phyloP scores from a whole-genome alignment of 2,797 vertebrate species.

The Picus viridis region DNA sequence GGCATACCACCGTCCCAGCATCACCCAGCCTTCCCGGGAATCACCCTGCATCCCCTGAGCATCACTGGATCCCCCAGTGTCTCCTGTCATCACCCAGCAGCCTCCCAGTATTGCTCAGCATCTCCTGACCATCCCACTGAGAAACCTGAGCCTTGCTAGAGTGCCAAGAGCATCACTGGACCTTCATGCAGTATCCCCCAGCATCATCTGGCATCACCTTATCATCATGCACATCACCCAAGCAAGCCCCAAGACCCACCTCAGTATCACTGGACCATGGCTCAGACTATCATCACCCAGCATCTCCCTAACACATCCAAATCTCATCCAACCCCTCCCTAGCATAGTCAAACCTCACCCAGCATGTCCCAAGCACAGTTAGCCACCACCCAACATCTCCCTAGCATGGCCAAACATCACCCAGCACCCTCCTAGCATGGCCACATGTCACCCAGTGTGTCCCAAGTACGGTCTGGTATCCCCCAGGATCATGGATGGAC shows the following conservation, averaged over 20 bases:
- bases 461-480: no score
- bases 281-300: neutral
- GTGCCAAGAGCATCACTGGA: neutral
- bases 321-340: neutral
- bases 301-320: neutral
- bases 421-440: neutral
- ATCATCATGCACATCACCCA: neutral
- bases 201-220: neutral
- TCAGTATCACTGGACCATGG: neutral
- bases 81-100: neutral
- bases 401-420: neutral
- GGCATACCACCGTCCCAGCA: neutral
- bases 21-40: accelerated
- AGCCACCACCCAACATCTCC: neutral
- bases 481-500: neutral
- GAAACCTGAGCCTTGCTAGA: neutral
- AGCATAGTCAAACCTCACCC: neutral
- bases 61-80: no score
- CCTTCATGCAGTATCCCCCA: neutral
- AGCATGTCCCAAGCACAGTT: neutral
- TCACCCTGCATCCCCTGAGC: neutral
- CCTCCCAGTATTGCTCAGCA: neutral
- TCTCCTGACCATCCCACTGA: neutral
- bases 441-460: neutral
- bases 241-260: neutral